Evolutionary conservation across 1,140 invertebrate species (phyloP), one percentile per base, ranked within the genome.

Genomic region (Diploscapter pachys): DNA sequence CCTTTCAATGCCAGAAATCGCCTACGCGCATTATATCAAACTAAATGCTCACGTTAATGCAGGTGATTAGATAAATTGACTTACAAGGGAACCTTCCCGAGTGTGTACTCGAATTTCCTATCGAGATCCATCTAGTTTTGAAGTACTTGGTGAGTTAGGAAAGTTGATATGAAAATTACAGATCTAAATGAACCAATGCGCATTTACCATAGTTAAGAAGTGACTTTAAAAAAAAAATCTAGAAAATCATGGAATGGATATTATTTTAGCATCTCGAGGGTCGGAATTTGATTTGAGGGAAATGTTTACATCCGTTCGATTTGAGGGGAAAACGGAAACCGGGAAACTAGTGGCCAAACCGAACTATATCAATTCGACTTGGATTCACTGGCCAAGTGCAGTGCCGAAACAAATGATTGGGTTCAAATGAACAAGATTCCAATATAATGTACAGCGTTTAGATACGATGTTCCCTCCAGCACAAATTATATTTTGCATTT

Each of bases 321-420:
- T 50, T 31, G 31, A 31, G 31, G 31, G 31, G 31, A 31, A 72
- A 62, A 72, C 50, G 31, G 70, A 72, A 50, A 72, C 70, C 8
- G 70, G 70, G 4, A 72, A 72, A 63, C 62, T 72, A 11, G 70
- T 72, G 59, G 11, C 55, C n/a, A 5, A 52, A 8, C 70, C 70
- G 8, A 65, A 51, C 13, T 11, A 63, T 50, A 11, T 72, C 70
- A 72, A 72, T 51, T 56, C 11, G 11, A 72, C 70, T 4, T 72
- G 70, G 70, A 72, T 72, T 9, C 31, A 31, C 31, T 31, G 31
- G 31, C 31, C 31, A 31, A 31, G 31, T 31, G 31, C 31, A 31
- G 31, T 31, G 31, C 31, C 31, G 31, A 31, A 31, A 31, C 31
- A 1, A 31, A 31, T 31, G 31, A 31, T 31, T 31, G 31, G 31